These are phyloP conservation scores for Pomacea canaliculata DNA, from an alignment of 2,888 invertebrate genomes.

Conservation along the genomic window DNA sequence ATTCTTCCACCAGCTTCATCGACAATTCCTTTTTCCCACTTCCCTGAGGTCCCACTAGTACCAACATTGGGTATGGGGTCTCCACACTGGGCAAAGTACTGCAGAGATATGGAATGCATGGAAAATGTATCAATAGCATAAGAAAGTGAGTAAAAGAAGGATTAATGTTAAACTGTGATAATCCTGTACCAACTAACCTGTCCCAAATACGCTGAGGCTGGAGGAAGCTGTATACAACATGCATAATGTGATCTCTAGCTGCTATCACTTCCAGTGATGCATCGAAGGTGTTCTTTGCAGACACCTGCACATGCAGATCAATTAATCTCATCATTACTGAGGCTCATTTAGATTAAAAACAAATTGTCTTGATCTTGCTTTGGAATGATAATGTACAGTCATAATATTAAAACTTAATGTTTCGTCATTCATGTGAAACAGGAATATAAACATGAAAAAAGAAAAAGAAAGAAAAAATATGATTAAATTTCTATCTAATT, in stretches of 20 bases:
- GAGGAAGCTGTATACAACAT: slow-evolving; percentile 68
- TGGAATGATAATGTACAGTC: too few species aligned
- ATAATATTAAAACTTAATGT: neutral
- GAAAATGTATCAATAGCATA: neutral
- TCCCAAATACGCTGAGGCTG: slow-evolving; percentile 63
- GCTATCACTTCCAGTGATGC: slow-evolving; percentile 67
- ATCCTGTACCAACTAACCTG: slow-evolving; percentile 40
- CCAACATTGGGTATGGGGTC: slow-evolving; percentile 69
- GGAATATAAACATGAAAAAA: too few species aligned
- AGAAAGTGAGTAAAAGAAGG: neutral
- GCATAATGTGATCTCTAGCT: slow-evolving; percentile 68
- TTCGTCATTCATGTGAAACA: too few species aligned
- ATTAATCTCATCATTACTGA: neutral
- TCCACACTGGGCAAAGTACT: slow-evolving; percentile 69
- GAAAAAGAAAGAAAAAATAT: too few species aligned
- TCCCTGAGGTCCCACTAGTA: slow-evolving; percentile 69
- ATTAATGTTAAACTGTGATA: too few species aligned
- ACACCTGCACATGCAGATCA: slow-evolving; percentile 51
- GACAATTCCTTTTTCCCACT: slow-evolving; percentile 67
- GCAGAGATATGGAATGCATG: slow-evolving; percentile 26
- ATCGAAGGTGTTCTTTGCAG: slow-evolving; percentile 66
- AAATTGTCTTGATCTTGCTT: too few species aligned
- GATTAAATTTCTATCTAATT: too few species aligned
- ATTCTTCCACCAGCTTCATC: slow-evolving; percentile 67
- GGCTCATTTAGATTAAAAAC: neutral